These are phyloP conservation scores for Corynorhinus townsendii DNA, from an alignment of 2,113 vertebrate genomes.

Conservation along the genomic window DNA sequence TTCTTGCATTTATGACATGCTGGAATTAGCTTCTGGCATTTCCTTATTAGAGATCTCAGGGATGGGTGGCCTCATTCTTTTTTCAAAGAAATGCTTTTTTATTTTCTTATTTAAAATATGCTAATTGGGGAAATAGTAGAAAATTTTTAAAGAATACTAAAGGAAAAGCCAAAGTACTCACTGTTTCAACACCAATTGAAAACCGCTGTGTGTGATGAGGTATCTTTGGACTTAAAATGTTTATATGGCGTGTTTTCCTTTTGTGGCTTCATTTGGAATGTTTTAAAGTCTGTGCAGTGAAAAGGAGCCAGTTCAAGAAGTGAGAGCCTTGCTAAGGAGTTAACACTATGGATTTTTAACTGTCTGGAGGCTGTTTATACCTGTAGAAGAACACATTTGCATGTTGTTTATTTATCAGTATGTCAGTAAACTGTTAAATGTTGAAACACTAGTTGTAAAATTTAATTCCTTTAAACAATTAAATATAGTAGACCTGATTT, in stretches of 20 bases:
- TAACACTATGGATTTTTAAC: neutral
- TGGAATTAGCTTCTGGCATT: neutral
- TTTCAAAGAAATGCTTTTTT: neutral
- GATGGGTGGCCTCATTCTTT: neutral
- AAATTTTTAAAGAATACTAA: neutral
- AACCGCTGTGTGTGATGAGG: neutral
- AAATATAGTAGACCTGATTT: neutral
- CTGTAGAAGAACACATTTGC: neutral
- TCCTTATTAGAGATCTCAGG: neutral
- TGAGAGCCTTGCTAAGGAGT: neutral
- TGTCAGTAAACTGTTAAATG: neutral
- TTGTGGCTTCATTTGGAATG: conserved; percentile 16
- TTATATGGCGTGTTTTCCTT: neutral
- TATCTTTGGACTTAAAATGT: neutral
- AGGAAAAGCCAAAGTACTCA: neutral
- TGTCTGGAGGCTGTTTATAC: neutral
- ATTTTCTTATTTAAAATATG: neutral
- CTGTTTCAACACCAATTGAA: neutral
- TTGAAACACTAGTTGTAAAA: neutral
- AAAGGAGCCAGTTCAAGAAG: neutral
- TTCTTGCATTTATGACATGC: too few species aligned
- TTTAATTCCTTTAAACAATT: neutral
- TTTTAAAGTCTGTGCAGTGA: neutral
- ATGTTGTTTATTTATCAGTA: neutral
- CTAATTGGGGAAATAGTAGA: neutral